Evolutionary conservation across 2,113 vertebrate genomes (phyloP).

Genomic region (Sceloporus undulatus): DNA sequence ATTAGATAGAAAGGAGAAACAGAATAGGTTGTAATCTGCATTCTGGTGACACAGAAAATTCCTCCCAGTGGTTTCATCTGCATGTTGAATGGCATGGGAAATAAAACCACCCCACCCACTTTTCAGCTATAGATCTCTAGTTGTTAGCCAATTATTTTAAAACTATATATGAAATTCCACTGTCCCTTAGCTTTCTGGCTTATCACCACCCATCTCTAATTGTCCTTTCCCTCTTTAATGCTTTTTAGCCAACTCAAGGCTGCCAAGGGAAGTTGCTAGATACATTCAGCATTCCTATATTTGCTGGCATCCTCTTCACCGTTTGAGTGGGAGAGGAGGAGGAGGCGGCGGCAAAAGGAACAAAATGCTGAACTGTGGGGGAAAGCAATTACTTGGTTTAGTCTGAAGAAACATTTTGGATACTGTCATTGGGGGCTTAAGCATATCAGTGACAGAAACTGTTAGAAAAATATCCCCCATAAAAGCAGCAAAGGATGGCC

Average conservation of each 20-base stretch:
- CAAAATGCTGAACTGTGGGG: neutral
- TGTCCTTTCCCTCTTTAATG: neutral
- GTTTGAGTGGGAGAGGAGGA: neutral
- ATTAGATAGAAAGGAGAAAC: no score
- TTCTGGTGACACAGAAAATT: no score
- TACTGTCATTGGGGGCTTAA: neutral
- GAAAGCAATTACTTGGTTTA: neutral
- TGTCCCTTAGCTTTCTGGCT: neutral
- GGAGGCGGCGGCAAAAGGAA: neutral
- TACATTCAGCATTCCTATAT: no score
- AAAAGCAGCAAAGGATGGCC: neutral
- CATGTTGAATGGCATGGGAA: no score
- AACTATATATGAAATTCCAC: neutral
- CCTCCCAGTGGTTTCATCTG: no score
- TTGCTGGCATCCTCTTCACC: no score
- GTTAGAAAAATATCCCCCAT: neutral
- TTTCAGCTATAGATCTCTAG: no score
- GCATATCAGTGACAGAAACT: neutral
- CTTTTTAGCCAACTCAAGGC: neutral
- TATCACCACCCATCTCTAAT: neutral
- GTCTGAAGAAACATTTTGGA: neutral
- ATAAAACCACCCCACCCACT: no score
- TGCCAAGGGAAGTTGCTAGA: no score
- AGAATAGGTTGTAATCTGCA: no score
- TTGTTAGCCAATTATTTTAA: neutral